These are phyloP conservation scores for Opisthocomus hoazin DNA, from an alignment of 2,113 vertebrate species.

Conservation along the genomic window DNA sequence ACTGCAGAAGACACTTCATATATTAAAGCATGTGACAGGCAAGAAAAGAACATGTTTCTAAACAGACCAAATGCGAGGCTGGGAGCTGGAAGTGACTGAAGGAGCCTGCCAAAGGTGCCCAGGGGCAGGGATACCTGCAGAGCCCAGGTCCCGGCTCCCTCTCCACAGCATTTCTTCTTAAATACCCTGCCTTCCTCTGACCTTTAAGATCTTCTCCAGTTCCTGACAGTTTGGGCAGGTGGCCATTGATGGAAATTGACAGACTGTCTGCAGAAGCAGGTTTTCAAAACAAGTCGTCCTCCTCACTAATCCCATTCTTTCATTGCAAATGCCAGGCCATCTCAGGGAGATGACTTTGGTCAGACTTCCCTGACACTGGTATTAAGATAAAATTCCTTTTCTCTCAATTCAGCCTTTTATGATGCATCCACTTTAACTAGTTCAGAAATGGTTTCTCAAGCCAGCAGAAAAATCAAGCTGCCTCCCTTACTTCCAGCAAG, in stretches of 20 bases:
- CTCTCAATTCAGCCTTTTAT: background rate
- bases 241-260: background rate
- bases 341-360: background rate
- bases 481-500: background rate
- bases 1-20: background rate
- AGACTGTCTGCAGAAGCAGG: background rate
- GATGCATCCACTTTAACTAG: background rate
- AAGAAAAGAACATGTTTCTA: background rate
- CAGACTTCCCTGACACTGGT: background rate
- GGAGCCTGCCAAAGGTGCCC: background rate
- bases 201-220: background rate
- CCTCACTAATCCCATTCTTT: background rate
- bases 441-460: conserved; percentile 7
- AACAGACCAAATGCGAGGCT: background rate
- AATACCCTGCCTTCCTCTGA: background rate
- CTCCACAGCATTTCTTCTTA: background rate
- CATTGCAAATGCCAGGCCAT: background rate
- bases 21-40: background rate
- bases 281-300: background rate
- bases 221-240: background rate
- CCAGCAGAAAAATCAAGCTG: background rate
- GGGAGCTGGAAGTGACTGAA: background rate
- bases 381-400: background rate
- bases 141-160: background rate
- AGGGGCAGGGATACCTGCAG: background rate